Percentiles rank a stretch among this genome's conserved stretches.
Evolutionary conservation across 2,113 vertebrate genomes (phyloP).

Genomic region (Leiothrix lutea): DNA sequence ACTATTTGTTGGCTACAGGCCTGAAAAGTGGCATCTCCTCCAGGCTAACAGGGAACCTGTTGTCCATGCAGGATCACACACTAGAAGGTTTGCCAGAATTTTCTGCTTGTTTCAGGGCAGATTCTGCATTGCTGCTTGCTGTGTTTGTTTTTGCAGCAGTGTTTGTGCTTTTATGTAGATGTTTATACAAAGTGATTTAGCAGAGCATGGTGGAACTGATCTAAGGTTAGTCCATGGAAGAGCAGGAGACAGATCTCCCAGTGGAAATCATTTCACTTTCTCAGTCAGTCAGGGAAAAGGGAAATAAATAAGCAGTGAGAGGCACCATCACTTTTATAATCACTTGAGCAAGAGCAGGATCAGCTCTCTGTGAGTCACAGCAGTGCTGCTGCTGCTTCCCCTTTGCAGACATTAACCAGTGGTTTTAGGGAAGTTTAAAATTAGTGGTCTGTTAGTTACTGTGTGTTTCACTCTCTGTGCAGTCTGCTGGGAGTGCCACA

Average conservation of each 20-base stretch:
- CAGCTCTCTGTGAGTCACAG: slow-evolving; percentile 1
- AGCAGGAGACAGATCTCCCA: background rate
- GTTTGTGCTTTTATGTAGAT: background rate
- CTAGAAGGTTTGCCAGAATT: background rate
- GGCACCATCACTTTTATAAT: background rate
- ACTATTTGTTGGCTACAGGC: background rate
- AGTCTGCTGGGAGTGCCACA: background rate
- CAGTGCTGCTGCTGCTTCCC: background rate
- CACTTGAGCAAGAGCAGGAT: background rate
- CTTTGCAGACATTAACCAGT: background rate
- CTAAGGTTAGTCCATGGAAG: background rate
- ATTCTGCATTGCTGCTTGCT: background rate
- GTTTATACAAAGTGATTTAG: background rate
- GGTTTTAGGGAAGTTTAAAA: slow-evolving; percentile 34
- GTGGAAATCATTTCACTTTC: background rate
- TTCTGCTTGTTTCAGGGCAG: background rate
- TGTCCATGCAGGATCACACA: background rate
- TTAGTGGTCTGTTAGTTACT: slow-evolving; percentile 1
- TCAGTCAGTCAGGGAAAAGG: background rate
- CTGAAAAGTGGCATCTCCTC: background rate
- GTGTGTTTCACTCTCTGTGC: background rate
- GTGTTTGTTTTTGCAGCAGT: background rate
- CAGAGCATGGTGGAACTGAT: background rate
- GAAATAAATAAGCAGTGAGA: background rate
- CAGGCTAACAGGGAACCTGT: background rate